Evolutionary conservation across 2,113 vertebrate species (phyloP), one percentile per base, ranked within the genome.

Genomic region (Leuciscus idus): DNA sequence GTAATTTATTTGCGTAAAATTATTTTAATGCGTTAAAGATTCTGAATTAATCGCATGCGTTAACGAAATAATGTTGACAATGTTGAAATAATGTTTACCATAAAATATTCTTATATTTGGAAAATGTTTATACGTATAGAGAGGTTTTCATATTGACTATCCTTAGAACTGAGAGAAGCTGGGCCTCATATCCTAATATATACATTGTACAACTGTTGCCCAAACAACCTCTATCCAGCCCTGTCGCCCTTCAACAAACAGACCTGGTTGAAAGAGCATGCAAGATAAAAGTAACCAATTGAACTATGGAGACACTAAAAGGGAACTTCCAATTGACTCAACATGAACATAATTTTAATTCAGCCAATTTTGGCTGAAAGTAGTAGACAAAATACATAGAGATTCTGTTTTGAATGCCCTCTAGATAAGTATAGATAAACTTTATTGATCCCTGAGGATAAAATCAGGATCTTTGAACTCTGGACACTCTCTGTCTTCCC

Each of bases 401-500:
- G 21, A 57, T 26, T 73, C 1, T 81, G 8, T 30, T n/a, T n/a
- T n/a, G 28, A 83, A 59, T 57, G 48, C 23, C 50, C 50, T 26
- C 12, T 73, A 73, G 81, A 73, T 12, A 83, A 73, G 8, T 21
- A 57, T 36, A 83, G 30, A 83, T 83, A 73, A 19, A 26, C 21
- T 39, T 57, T 73, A 83, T 59, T 88, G 64, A 86, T 39, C 73
- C 57, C 13, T 28, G 33, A 36, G 55, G 62, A 36, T 52, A 39
- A 84, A 81, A 76, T 64, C 15, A 86, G 59, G 46, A 81, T 43
- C 80, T 80, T 62, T 68, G 77, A 48, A 70, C 43, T 68, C 57
- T 46, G 33, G 36, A 86, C 76, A 88, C 83, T 90, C 89, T 48
- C 43, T 87, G 73, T 33, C 70, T 87, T 85, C 5, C 33, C 28